Percentiles rank a stretch among this genome's conserved stretches.
Conservation (phyloP, 2,888 invertebrate genomes). For the Meloe dianella region DNA sequence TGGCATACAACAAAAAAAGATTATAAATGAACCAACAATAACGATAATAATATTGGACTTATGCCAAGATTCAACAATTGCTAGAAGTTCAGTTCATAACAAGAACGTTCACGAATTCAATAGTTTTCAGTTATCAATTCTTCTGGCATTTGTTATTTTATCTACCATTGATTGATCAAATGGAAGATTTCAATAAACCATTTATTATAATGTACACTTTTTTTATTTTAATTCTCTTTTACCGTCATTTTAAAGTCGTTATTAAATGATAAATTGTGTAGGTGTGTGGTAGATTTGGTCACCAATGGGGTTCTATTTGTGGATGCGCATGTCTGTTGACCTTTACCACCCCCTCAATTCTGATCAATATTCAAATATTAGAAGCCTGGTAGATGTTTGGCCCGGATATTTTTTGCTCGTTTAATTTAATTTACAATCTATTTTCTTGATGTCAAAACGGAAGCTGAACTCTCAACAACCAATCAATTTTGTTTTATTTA, state of each 20-base stretch:
- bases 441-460: background rate
- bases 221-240: background rate
- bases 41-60: background rate
- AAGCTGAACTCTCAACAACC: background rate
- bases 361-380: conserved; percentile 42
- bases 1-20: background rate
- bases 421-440: background rate
- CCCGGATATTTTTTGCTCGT: background rate
- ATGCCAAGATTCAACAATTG: conserved; percentile 2
- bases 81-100: background rate
- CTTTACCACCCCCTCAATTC: conserved; percentile 21
- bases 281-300: conserved; percentile 26
- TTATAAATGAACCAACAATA: background rate
- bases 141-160: background rate
- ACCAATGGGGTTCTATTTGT: conserved; percentile 34
- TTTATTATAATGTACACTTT: background rate
- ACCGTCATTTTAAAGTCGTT: background rate
- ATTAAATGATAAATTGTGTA: conserved; percentile 4
- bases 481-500: background rate
- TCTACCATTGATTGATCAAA: background rate
- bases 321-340: conserved; percentile 35
- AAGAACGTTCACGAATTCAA: background rate
- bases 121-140: background rate
- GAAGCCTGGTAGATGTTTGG: conserved; percentile 21
- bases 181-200: background rate